Percentiles rank a stretch among this genome's conserved stretches.
These are phyloP conservation scores for Opisthocomus hoazin DNA, from an alignment of 2,113 vertebrate species.

Conservation along the genomic window DNA sequence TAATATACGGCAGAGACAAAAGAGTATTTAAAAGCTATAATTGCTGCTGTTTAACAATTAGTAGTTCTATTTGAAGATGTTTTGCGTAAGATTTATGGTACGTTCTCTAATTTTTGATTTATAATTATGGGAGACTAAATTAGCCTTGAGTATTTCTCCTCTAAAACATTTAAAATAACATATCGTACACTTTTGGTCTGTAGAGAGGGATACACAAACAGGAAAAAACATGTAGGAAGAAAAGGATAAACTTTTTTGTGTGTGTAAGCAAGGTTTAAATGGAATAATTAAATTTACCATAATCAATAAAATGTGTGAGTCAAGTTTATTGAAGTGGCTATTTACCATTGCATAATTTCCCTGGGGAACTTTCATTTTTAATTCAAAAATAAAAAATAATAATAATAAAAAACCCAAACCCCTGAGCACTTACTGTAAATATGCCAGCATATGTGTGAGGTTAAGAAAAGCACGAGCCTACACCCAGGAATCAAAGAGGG, in stretches of 20 bases:
- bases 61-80: conserved; percentile 13
- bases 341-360: conserved; percentile 78
- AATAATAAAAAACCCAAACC: conserved; percentile 31
- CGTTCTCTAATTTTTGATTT: conserved; percentile 10
- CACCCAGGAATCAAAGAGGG: conserved; percentile 66
- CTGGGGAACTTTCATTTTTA: conserved; percentile 70
- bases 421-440: conserved; percentile 59
- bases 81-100: conserved; percentile 33
- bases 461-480: conserved; percentile 65
- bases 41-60: conserved; percentile 41
- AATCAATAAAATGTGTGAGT: conserved; percentile 75
- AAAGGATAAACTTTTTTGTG: conserved; percentile 19
- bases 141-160: neutral
- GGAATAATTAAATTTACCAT: conserved; percentile 73
- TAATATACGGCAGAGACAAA: neutral
- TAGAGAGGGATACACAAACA: neutral
- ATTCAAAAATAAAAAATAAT: conserved; percentile 67
- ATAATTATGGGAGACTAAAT: neutral
- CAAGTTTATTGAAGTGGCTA: conserved; percentile 71
- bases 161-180: neutral
- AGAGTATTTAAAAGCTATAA: conserved; percentile 23
- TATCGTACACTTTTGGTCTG: neutral
- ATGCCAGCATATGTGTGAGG: conserved; percentile 67
- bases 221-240: conserved; percentile 51
- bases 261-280: conserved; percentile 58